phyloP scores from a whole-genome alignment of 2,888 invertebrate species.

The Proisotoma minuta region DNA sequence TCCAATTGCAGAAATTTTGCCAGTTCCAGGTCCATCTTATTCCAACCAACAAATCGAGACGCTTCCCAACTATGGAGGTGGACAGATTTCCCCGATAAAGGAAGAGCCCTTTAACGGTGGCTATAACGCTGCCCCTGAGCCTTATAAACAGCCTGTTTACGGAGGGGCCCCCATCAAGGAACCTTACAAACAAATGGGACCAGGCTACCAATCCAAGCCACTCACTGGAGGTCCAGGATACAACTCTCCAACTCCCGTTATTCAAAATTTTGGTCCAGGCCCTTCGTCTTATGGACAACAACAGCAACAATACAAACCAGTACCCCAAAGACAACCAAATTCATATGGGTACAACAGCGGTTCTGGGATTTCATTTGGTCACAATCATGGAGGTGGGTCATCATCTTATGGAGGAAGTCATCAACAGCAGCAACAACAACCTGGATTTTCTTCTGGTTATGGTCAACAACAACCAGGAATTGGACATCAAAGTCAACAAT shows the following conservation, averaged over 20 bases:
- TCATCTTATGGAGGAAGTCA: not conserved
- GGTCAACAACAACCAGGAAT: too few relatives aligned
- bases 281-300: not conserved
- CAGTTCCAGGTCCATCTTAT: not conserved
- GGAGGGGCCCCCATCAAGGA: not conserved
- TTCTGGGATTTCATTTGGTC: not conserved
- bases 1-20: not conserved
- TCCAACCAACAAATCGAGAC: not conserved
- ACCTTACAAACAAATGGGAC: not conserved
- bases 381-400: not conserved
- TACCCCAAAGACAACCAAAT: too few relatives aligned
- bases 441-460: not conserved
- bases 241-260: not conserved
- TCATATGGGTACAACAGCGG: not conserved
- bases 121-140: not conserved
- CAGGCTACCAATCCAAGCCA: not conserved
- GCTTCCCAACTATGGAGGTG: not conserved
- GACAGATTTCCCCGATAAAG: not conserved
- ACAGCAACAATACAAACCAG: not conserved
- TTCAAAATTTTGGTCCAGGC: not conserved
- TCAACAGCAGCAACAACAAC: not conserved
- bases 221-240: not conserved
- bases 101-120: not conserved
- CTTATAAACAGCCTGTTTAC: not conserved
- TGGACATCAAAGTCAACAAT: too few relatives aligned